Percentiles rank a stretch among this genome's conserved stretches.
These are phyloP conservation scores for Stenoptilia bipunctidactyla DNA, from an alignment of 2,888 invertebrate species.

Conservation along the genomic window DNA sequence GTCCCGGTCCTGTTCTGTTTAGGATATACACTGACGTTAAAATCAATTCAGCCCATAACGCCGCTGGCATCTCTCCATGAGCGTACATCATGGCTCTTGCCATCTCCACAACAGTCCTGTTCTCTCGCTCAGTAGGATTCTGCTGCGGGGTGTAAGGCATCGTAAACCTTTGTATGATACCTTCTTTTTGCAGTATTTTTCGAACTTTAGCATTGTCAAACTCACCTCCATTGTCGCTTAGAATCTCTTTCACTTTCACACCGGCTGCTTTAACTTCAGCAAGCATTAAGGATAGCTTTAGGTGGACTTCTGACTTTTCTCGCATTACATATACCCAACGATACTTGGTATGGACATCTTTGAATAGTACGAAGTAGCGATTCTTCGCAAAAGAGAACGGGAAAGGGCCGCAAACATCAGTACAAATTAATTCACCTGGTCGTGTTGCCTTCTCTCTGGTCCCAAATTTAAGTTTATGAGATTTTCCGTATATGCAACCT, in stretches of 20 bases:
- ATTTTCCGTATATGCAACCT: too few relatives aligned
- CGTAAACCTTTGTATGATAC: too few relatives aligned
- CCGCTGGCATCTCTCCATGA: background rate
- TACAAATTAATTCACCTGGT: background rate
- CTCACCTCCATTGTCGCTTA: constrained; percentile 4
- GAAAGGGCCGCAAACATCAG: background rate
- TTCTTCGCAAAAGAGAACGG: too few relatives aligned
- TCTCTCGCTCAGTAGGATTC: background rate
- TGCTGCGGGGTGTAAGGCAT: constrained; percentile 6
- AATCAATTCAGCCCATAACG: constrained; percentile 1
- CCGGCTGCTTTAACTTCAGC: background rate
- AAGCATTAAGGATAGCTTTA: too few relatives aligned
- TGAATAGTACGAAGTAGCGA: too few relatives aligned
- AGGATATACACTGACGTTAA: background rate
- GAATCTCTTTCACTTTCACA: background rate
- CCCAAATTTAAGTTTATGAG: too few relatives aligned
- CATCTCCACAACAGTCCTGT: background rate
- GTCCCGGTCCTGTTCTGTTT: too few relatives aligned
- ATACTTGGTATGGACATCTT: too few relatives aligned
- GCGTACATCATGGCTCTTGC: constrained; percentile 3
- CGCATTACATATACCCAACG: too few relatives aligned
- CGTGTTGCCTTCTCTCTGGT: background rate
- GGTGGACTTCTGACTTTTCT: too few relatives aligned
- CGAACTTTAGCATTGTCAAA: constrained; percentile 1
- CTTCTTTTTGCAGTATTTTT: background rate